Evolutionary conservation across 2,113 vertebrate species (phyloP), one percentile per base, ranked within the genome.

Genomic region (Anthoscopus minutus): DNA sequence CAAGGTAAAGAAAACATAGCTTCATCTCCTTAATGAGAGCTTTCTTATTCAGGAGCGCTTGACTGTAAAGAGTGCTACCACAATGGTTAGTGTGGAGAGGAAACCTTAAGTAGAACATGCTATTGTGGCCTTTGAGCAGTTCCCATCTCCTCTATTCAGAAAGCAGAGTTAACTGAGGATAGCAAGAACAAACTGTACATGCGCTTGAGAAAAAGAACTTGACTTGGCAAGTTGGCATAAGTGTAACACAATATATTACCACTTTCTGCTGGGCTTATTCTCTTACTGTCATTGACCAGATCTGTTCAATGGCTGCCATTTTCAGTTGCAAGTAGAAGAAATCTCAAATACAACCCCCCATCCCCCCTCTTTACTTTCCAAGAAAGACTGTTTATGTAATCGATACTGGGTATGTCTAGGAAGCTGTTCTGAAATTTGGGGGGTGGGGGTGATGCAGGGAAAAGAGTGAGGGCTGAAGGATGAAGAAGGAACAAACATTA

Each of bases 111-210:
- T 95, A 96, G 96, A 96, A 95, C 96, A 96, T 96, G 96, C 96
- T 93, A 93, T 97, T 96, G 96, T 97, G 94, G 93, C 94, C 83
- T 96, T 96, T 96, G 86, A 97, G 95, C 94, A 0, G 96, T 97
- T 97, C 97, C 96, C 96, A 97, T 97, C 96, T 97, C 97, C 92
- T 81, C 97, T 97, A 97, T 97, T 97, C 97, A 96, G 84, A 92
- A 56, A 64, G 87, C 79, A 79, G 92, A 95, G 93, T 96, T 96
- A 96, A 95, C 86, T 76, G 89, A 94, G 92, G 95, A 96, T 94
- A 97, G 95, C 95, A 85, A 96, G 94, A 95, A 97, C 95, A 96
- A 84, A 91, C 91, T 95, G 97, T 96, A 96, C 96, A 96, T 94
- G 95, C 67, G 81, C 92, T 96, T 88, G 94, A 96, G 96, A 96